Conservation (phyloP, 2,888 invertebrate species). For the Drosophila birchii region DNA sequence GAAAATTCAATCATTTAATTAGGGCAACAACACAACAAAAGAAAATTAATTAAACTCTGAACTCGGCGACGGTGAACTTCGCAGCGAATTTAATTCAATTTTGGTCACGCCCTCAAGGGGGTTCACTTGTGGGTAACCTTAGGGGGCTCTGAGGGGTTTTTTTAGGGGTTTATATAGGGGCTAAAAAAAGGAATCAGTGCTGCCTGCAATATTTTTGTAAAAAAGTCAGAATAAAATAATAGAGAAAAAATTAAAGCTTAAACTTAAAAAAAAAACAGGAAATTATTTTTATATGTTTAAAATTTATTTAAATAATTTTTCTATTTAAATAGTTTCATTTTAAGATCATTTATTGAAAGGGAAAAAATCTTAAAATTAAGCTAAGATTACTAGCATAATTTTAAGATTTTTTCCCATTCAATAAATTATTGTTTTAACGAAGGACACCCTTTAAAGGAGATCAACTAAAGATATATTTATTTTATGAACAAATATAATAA, state of each 20-base stretch:
- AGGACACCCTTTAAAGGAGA: neutral
- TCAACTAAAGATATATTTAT: neutral
- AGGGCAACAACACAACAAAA: conserved; percentile 74
- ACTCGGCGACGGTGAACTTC: conserved; percentile 58
- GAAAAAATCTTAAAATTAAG: too few species aligned
- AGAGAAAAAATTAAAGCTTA: too few species aligned
- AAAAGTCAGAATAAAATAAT: neutral
- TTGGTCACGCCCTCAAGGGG: conserved; percentile 53
- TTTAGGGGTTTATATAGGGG: neutral
- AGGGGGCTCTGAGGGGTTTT: neutral
- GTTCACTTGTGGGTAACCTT: neutral
- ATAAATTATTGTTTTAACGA: neutral
- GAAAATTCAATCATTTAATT: conserved; percentile 78
- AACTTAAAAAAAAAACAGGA: too few species aligned
- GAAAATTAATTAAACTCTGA: conserved; percentile 79
- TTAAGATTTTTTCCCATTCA: too few species aligned
- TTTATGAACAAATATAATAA: neutral
- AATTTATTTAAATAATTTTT: too few species aligned
- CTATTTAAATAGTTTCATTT: too few species aligned
- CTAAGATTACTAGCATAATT: too few species aligned
- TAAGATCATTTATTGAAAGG: too few species aligned
- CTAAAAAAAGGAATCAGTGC: conserved; percentile 1
- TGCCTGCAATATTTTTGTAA: neutral
- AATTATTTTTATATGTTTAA: too few species aligned
- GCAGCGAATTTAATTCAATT: conserved; percentile 75